Evolutionary conservation across 2,797 vertebrate genomes (phyloP), one percentile per base, ranked within the genome.

Genomic region (Rhadinocentrus ornatus): DNA sequence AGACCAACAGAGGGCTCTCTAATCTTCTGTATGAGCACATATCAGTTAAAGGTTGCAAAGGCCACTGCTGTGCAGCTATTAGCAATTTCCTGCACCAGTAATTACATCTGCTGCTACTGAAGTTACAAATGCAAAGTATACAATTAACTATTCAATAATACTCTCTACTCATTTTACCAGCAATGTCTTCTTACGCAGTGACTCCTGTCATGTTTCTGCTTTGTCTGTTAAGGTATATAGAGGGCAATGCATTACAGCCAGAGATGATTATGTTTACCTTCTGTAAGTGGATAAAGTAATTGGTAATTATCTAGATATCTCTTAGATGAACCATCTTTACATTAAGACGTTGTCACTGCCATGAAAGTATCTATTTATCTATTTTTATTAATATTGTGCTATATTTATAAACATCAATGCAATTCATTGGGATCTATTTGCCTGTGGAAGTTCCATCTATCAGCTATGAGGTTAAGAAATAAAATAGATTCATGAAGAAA

Each of bases 1-100:
- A 52, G 53, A 11, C 57, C 90, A 91, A 66, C 76, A 91, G 91
- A 88, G 82, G 88, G 81, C 15, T 66, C 80, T 75, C 80, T 74
- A 62, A 75, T 71, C 81, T 67, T 56, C 20, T 61, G 27, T 76
- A 75, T 78, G 44, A 76, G 31, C 44, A 66, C 15, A 60, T 2
- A 31, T 62, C 39, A 22, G 29, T 1, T 1, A 59, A 34, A 32
- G 31, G 3, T 15, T 13, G 26, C 4, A 26, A 62, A 62, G 34
- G 3, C 27, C 62, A 66, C 44, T 29, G n/a, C 10, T 35, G 16
- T n/a, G 8, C 48, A 61, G 11, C 11, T 26, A 13, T 56, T 46
- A 46, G n/a, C 44, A 46, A 7, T 41, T 29, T 46, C 64, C n/a
- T 48, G 13, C 12, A 62, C 13, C 20, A 46, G 20, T n/a, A 46